phyloP scores from a whole-genome alignment of 1,140 invertebrate species.

The Lordiphosa clarofinis region DNA sequence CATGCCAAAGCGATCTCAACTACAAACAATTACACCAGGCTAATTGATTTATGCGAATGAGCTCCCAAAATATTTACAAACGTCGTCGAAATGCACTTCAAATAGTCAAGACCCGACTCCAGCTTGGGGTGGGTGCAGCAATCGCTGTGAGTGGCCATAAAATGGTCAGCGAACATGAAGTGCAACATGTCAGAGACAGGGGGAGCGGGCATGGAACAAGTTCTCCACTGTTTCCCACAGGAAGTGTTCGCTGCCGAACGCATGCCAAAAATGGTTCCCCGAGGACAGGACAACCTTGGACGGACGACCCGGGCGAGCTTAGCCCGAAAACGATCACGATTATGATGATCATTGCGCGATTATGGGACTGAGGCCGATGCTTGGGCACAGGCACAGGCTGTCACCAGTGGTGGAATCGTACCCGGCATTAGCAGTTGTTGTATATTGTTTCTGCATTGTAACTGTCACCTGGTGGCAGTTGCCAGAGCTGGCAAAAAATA shows the following conservation, averaged over 20 bases:
- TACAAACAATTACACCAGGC: slow-evolving; percentile 48
- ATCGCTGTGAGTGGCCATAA: not conserved
- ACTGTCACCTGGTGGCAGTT: slow-evolving; percentile 71
- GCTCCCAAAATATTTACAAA: slow-evolving; percentile 40
- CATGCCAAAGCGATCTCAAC: slow-evolving; percentile 1
- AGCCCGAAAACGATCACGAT: slow-evolving; percentile 62
- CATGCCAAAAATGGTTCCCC: slow-evolving; percentile 70
- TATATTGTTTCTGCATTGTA: slow-evolving; percentile 73
- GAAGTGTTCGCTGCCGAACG: slow-evolving; percentile 66
- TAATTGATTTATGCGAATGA: slow-evolving; percentile 63
- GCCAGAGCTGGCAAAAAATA: slow-evolving; percentile 63
- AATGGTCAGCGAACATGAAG: slow-evolving; percentile 28
- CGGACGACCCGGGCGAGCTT: slow-evolving; percentile 15
- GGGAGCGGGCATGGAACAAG: slow-evolving; percentile 35
- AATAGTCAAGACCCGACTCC: slow-evolving; percentile 11
- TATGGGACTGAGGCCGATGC: slow-evolving; percentile 23
- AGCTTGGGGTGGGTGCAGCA: slow-evolving; percentile 31
- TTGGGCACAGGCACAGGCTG: not conserved
- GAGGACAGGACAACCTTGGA: slow-evolving; percentile 55
- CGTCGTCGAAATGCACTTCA: slow-evolving; percentile 19
- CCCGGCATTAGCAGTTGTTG: slow-evolving; percentile 38
- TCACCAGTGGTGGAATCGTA: slow-evolving; percentile 2
- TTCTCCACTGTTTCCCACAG: slow-evolving; percentile 64
- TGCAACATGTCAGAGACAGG: slow-evolving; percentile 8
- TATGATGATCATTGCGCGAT: slow-evolving; percentile 65